phyloP scores from a whole-genome alignment of 1,140 invertebrate genomes.

The Lepidurus couesii region DNA sequence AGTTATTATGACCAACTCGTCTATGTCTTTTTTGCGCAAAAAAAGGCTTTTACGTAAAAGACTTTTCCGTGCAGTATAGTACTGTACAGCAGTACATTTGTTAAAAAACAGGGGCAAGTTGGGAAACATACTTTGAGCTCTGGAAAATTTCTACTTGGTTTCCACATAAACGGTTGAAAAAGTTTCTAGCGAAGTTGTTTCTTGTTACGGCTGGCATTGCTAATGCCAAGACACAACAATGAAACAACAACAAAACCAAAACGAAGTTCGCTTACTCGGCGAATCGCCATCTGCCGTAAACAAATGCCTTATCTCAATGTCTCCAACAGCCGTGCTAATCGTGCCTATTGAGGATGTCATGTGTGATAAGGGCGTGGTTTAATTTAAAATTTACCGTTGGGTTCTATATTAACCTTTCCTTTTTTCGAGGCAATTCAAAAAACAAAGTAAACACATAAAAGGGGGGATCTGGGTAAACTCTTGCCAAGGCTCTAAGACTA shows the following conservation, averaged over 20 bases:
- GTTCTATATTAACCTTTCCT: not conserved
- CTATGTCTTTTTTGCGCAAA: too few relatives aligned
- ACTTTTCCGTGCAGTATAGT: too few relatives aligned
- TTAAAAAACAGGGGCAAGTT: too few relatives aligned
- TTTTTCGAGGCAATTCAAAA: not conserved
- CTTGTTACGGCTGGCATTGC: not conserved
- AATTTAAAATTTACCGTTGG: constrained; percentile 4
- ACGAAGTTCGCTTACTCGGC: not conserved
- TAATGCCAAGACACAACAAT: not conserved
- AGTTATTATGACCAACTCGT: too few relatives aligned
- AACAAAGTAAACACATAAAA: not conserved
- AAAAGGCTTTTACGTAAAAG: too few relatives aligned
- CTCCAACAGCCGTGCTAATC: constrained; percentile 17
- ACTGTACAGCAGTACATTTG: too few relatives aligned
- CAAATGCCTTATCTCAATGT: not conserved
- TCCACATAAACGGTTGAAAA: not conserved
- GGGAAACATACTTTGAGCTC: too few relatives aligned
- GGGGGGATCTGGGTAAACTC: not conserved
- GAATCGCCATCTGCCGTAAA: constrained; percentile 1
- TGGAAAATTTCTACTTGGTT: too few relatives aligned
- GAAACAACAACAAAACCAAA: not conserved
- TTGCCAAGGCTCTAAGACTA: not conserved
- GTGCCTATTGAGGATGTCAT: not conserved
- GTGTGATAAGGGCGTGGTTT: not conserved
- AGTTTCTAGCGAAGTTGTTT: not conserved